phyloP scores from a whole-genome alignment of 2,888 invertebrate species.

The Caenorhabditis parvicauda region DNA sequence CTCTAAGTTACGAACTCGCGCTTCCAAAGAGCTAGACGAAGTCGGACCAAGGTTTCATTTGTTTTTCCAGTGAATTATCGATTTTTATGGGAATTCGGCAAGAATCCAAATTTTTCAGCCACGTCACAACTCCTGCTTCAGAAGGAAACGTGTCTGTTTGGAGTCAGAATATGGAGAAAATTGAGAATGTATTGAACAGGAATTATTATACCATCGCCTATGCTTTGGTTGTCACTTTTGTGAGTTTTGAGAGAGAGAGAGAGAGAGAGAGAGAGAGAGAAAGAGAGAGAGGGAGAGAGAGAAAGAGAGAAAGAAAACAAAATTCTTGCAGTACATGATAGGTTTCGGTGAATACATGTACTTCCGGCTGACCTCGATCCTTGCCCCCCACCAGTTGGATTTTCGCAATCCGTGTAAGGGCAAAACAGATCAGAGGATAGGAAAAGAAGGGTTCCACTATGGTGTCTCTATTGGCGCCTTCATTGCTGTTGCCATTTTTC shows the following conservation, averaged over 20 bases:
- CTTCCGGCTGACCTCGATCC: conserved; percentile 45
- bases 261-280: not conserved
- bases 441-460: conserved; percentile 54
- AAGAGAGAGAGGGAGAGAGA: not conserved
- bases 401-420: conserved; percentile 45
- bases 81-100: no score
- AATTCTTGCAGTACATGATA: conserved; percentile 48
- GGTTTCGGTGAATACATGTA: conserved; percentile 55
- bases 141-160: conserved; percentile 20
- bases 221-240: conserved; percentile 45
- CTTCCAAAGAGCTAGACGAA: no score
- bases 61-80: no score
- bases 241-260: conserved; percentile 20
- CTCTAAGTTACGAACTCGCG: no score
- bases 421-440: conserved; percentile 37
- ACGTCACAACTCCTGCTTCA: no score
- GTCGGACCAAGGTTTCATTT: no score
- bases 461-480: conserved; percentile 49
- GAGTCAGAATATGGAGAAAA: conserved; percentile 26
- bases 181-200: conserved; percentile 28
- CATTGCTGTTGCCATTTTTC: conserved; percentile 47
- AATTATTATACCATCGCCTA: conserved; percentile 54
- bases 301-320: not conserved
- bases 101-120: no score
- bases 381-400: conserved; percentile 43